Base-by-base conservation (phyloP, 2,888 invertebrate species). In the Polyommatus iphigenia region DNA sequence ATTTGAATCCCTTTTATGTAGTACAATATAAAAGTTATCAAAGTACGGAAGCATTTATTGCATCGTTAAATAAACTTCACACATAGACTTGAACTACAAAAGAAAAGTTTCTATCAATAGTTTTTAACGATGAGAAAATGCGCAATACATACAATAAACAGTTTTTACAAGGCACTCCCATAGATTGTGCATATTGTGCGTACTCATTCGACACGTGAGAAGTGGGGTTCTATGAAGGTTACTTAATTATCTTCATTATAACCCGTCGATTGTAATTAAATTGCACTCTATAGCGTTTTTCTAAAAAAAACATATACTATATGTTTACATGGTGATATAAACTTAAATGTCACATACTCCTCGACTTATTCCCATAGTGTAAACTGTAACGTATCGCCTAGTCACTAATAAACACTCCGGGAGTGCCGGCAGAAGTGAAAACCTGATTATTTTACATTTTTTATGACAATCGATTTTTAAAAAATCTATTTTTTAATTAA, bases 141-240 rank as follows among this genome's bases (percentile, higher is more conserved):
- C 20, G 10, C 73, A 73, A 73, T 46, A 73, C 41, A 41, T 24
- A 73, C 73, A 73, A 73, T 73, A 46, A 73, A 46, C 46, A 73
- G 20, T 73, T 73, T 73, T 73, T 73, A 46, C 46, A 46, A 10
- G 8, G 7, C 73, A 41, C 46, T 73, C 73, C 73, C 73, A 73
- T 73, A 73, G 1, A 73, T 46, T 73, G 73, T 73, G 24, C 20
- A 10, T 41, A 73, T 46, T 73, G 73, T 73, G 24, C 20, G 20
- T 41, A 41, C 46, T 46, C 73, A 20, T 41, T 41, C 4, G n/a
- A 72, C 2, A 72, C 29, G 59, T 36, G 54, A 20, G 76, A 78
- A 71, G 29, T 67, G 18, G 67, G 29, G 18, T 18, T 67, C 5
- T 15, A 24, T 67, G 29, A 32, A 67, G 15, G 15, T 67, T 24